These are phyloP conservation scores for Leucoraja ocellata DNA, from an alignment of 2,797 vertebrate genomes.

Conservation along the genomic window DNA sequence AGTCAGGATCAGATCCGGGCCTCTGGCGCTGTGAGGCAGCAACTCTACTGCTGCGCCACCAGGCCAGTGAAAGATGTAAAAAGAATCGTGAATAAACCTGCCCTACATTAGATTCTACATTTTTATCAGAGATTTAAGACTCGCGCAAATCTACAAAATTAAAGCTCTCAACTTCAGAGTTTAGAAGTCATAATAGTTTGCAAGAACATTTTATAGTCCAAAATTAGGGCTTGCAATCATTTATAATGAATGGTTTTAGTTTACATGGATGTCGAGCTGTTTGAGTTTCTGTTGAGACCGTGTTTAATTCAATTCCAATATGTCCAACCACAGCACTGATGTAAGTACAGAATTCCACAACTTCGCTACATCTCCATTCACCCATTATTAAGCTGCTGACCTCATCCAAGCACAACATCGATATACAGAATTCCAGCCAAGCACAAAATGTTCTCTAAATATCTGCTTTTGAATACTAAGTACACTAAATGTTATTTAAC, in stretches of 20 bases:
- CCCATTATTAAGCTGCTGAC: slow-evolving; percentile 5
- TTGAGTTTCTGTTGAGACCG: slow-evolving; percentile 3
- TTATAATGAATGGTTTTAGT: not conserved
- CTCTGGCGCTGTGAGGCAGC: too few relatives aligned
- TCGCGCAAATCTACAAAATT: not conserved
- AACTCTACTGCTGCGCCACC: too few relatives aligned
- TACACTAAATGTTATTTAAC: not conserved
- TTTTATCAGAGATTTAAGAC: not conserved
- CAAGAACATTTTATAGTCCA: not conserved
- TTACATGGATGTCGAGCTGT: not conserved
- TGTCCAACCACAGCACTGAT: not conserved
- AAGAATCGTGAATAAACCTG: not conserved
- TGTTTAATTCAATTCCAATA: slow-evolving; percentile 9
- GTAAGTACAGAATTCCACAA: not conserved
- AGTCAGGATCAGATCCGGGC: too few relatives aligned
- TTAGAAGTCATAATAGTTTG: not conserved
- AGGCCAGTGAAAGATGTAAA: not conserved
- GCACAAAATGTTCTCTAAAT: slow-evolving; percentile 35
- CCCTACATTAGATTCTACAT: not conserved
- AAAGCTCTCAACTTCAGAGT: not conserved
- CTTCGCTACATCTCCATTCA: slow-evolving; percentile 17
- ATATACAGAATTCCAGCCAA: not conserved
- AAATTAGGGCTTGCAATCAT: not conserved
- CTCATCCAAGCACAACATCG: not conserved
- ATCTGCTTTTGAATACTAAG: slow-evolving; percentile 3